Evolutionary conservation across 2,797 vertebrate species (phyloP), one percentile per base, ranked within the genome.

Genomic region (Phoebastria nigripes): DNA sequence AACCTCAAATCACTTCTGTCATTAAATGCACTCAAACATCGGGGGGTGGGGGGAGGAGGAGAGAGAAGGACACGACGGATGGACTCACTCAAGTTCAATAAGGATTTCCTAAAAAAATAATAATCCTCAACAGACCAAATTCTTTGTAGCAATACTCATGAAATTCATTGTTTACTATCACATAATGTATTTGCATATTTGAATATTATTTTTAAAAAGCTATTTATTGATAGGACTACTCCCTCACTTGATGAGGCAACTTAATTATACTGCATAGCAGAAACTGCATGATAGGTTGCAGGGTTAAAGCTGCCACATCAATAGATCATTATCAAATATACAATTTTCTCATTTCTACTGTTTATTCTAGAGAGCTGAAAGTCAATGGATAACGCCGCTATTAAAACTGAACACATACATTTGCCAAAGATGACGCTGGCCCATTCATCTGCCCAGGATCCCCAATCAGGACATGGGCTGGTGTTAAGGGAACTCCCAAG

Each of bases 211-310:
- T 95, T 93, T 59, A 2, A 80, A 69, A 89, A 77, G 42, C 47
- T 77, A 24, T 71, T 88, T 90, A 47, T 74, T 54, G 70, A 63
- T 59, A 89, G 46, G n/a, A 70, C 42, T 66, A 47, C 33, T 84
- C 76, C 70, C 47, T 59, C 62, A 77, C 11, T 70, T 82, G 74
- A 92, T 61, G 58, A 94, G 62, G 67, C 89, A 94, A 89, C 73
- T 90, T 93, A 90, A 93, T 96, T 93, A 94, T 28, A 90, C 25
- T 63, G 47, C 67, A 63, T 15, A 55, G 78, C 66, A 92, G 67
- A 93, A 87, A 93, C 63, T 66, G n/a, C 29, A 77, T 4, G 59
- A 72, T 21, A 92, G 77, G 86, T 94, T 2, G 0, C 31, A 33
- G 55, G 67, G 86, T 82, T 87, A 92, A 89, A 89, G 55, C 84